Conservation (phyloP, 2,797 vertebrate species). For the Halcyon leucocephala region DNA sequence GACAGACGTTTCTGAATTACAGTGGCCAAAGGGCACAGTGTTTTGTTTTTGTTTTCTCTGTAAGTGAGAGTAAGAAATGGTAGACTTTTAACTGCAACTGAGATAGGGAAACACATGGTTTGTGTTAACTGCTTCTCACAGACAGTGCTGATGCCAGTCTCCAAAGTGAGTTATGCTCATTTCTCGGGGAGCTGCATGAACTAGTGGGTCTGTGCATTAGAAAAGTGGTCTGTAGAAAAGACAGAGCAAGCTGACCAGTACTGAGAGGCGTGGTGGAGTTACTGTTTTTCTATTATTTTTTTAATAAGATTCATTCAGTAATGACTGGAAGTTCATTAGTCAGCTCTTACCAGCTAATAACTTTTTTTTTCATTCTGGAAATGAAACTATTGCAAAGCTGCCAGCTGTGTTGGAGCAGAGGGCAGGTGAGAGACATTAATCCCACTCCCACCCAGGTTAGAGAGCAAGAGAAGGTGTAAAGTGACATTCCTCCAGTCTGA, state of each 20-base stretch:
- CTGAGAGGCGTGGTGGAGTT: background rate
- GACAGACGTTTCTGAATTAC: constrained; percentile 40
- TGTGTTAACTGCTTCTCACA: constrained; percentile 39
- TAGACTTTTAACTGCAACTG: constrained; percentile 12
- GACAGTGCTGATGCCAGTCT: background rate
- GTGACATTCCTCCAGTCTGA: background rate
- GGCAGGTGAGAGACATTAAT: background rate
- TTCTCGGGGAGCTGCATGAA: background rate
- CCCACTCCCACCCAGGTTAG: background rate
- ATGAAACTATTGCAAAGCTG: background rate
- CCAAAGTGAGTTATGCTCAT: background rate
- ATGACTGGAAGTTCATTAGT: background rate
- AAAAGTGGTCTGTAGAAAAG: background rate
- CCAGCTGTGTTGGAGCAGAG: background rate
- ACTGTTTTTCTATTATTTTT: background rate
- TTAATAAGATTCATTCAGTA: background rate
- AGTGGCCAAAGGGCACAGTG: background rate
- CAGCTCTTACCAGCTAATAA: background rate
- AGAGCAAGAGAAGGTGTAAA: background rate
- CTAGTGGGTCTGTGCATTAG: background rate
- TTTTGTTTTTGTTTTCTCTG: constrained; percentile 54
- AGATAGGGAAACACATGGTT: constrained; percentile 36
- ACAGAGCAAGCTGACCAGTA: background rate
- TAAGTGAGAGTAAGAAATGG: constrained; percentile 45
- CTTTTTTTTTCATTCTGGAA: background rate